Evolutionary conservation across 2,888 invertebrate genomes (phyloP).

Genomic region (Drosophila phalerata): DNA sequence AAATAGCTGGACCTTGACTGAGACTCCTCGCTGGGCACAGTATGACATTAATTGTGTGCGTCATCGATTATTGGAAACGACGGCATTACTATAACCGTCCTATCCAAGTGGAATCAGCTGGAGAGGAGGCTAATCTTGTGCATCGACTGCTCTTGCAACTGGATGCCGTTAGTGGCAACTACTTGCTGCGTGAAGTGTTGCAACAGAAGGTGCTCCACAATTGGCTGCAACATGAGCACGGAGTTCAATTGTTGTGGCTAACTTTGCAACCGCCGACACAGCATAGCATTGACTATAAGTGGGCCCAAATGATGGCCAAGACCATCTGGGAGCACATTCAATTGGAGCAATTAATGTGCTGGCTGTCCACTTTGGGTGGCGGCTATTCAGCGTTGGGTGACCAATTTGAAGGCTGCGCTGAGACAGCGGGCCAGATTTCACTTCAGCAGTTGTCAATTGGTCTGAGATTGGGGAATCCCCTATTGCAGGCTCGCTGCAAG

Average conservation of each 20-base stretch:
- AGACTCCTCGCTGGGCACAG: conserved; percentile 2
- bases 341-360: conserved; percentile 94
- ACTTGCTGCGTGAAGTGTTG: conserved; percentile 74
- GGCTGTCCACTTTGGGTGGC: conserved; percentile 98
- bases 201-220: conserved; percentile 65
- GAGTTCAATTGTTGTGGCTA: conserved; percentile 81
- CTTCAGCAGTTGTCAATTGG: conserved; percentile 94
- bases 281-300: conserved; percentile 90
- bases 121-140: conserved; percentile 3
- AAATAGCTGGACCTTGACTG: neutral
- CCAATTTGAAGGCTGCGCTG: conserved; percentile 91
- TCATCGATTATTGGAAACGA: conserved; percentile 73
- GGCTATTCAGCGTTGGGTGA: conserved; percentile 98
- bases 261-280: conserved; percentile 87
- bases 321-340: conserved; percentile 89
- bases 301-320: conserved; percentile 86
- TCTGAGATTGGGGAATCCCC: conserved; percentile 92
- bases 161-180: conserved; percentile 72
- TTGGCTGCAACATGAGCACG: conserved; percentile 45
- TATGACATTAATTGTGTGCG: conserved; percentile 76
- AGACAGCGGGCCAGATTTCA: conserved; percentile 95
- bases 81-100: conserved; percentile 57
- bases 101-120: conserved; percentile 7
- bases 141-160: conserved; percentile 58
- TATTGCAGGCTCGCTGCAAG: conserved; percentile 92